A percentile compares a stretch with the other conserved stretches of the same genome.
Conservation (phyloP, 2,888 invertebrate species). For the Nemapogon koenigi region DNA sequence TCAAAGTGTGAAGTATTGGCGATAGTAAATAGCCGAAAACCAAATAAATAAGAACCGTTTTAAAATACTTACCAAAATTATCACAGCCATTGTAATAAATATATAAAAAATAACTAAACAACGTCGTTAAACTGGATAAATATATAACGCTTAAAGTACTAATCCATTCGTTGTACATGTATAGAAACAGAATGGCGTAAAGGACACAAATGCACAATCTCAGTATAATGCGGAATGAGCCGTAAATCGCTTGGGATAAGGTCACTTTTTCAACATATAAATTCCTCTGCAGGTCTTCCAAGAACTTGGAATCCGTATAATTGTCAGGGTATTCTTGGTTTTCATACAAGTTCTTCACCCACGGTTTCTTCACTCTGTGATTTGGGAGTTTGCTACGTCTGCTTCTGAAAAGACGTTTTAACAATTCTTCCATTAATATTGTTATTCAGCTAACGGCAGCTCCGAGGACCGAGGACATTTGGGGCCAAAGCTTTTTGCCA, state of each 20-base stretch:
- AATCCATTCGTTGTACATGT: slow-evolving; percentile 73
- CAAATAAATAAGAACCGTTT: slow-evolving; percentile 82
- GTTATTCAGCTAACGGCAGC: too few relatives aligned
- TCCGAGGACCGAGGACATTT: too few relatives aligned
- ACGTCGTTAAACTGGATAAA: slow-evolving; percentile 58
- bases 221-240: slow-evolving; percentile 80
- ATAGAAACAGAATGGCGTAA: slow-evolving; percentile 75
- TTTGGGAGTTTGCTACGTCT: slow-evolving; percentile 35
- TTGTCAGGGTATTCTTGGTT: slow-evolving; percentile 89
- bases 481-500: too few relatives aligned
- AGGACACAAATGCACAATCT: slow-evolving; percentile 79
- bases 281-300: slow-evolving; percentile 85
- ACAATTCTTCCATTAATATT: too few relatives aligned
- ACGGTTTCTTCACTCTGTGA: slow-evolving; percentile 52
- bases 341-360: slow-evolving; percentile 92
- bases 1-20: slow-evolving; percentile 91
- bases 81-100: slow-evolving; percentile 33
- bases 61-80: slow-evolving; percentile 64
- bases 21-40: slow-evolving; percentile 89
- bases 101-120: slow-evolving; percentile 70
- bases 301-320: slow-evolving; percentile 86
- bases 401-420: slow-evolving; percentile 43
- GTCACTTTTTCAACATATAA: slow-evolving; percentile 78
- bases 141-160: slow-evolving; percentile 70
- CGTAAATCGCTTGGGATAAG: slow-evolving; percentile 60